A percentile compares a stretch with the other conserved stretches of the same genome.
Conservation (phyloP, 2,888 invertebrate species). For the Tortricodes alternella region DNA sequence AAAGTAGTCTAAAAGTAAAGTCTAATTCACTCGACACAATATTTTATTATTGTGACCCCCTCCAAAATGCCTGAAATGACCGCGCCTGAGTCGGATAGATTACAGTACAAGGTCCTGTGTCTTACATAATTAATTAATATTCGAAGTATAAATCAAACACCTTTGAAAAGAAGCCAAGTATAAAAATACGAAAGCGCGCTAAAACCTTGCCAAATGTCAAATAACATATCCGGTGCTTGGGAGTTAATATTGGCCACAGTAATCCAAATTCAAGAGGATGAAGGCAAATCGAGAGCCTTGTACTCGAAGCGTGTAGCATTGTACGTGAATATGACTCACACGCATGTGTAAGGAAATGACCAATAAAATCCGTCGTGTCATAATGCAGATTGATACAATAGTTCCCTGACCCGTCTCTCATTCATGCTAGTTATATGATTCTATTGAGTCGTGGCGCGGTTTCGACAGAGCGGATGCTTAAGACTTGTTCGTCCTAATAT, state of each 20-base stretch:
- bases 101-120: no score
- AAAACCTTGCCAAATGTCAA: not conserved
- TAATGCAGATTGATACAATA: conserved; percentile 15
- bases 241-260: not conserved
- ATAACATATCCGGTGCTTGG: not conserved
- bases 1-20: no score
- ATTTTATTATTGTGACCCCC: no score
- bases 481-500: conserved; percentile 8
- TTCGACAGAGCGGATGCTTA: conserved; percentile 2
- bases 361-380: conserved; percentile 10
- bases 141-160: no score
- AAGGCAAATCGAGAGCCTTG: conserved; percentile 12
- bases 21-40: no score
- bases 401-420: not conserved
- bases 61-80: no score
- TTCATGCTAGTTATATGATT: not conserved
- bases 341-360: not conserved
- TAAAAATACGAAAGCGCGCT: conserved; percentile 2
- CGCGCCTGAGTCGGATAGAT: no score
- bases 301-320: conserved; percentile 6
- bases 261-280: conserved; percentile 15
- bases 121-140: no score
- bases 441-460: not conserved
- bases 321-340: conserved; percentile 19
- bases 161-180: not conserved